Percentiles rank a stretch among this genome's conserved stretches.
Evolutionary conservation across 64 coral and sea anemone species (phyloP).

Genomic region (Pocillopora damicornis): DNA sequence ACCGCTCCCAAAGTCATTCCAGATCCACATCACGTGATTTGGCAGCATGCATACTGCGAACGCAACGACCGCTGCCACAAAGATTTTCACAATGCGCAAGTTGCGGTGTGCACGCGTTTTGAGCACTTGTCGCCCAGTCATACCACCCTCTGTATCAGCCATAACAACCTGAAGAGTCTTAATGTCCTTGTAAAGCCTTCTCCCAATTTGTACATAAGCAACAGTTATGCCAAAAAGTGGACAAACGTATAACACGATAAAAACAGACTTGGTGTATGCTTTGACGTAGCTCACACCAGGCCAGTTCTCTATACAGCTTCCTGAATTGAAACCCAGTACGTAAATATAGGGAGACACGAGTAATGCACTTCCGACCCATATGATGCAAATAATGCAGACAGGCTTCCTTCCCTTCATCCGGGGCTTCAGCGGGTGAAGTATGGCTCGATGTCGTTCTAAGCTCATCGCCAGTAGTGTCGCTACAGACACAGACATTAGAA

Average conservation of each 20-base stretch:
- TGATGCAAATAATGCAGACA: constrained; percentile 23
- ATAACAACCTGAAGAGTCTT: constrained; percentile 58
- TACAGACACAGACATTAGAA: constrained; percentile 78
- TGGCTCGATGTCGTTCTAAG: constrained; percentile 67
- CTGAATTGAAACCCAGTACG: constrained; percentile 46
- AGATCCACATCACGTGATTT: constrained; percentile 80
- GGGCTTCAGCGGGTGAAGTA: constrained; percentile 71
- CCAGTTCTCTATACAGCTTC: constrained; percentile 52
- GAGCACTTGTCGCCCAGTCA: constrained; percentile 50
- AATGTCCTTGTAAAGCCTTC: constrained; percentile 59
- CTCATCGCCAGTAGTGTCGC: constrained; percentile 77
- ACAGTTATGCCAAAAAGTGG: constrained; percentile 56
- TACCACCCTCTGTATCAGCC: constrained; percentile 23
- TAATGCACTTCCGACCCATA: constrained; percentile 55
- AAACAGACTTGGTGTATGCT: constrained; percentile 58
- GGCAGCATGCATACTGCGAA: constrained; percentile 86
- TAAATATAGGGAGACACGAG: constrained; percentile 64
- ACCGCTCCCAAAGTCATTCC: constrained; percentile 69
- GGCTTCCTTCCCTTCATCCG: constrained; percentile 52
- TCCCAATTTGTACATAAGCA: constrained; percentile 50
- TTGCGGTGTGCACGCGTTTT: constrained; percentile 54
- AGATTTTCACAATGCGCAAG: constrained; percentile 77
- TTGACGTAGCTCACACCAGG: constrained; percentile 38
- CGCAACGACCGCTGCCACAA: constrained; percentile 62
- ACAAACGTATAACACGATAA: constrained; percentile 52